Conservation (phyloP, 2,113 vertebrate genomes). For the Verasper variegatus region DNA sequence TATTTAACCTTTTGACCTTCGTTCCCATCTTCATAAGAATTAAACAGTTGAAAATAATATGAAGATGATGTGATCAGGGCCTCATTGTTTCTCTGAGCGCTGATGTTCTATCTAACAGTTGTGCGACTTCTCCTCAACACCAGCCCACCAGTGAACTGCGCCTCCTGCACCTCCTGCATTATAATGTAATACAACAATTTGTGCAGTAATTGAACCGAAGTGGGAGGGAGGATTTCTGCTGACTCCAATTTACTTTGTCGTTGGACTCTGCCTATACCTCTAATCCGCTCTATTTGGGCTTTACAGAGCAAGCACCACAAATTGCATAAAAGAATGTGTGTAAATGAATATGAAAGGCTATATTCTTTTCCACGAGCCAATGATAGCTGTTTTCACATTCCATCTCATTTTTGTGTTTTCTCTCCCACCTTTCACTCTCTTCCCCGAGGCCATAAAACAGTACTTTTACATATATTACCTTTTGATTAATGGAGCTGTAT, state of each 20-base stretch:
- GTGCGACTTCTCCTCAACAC: neutral
- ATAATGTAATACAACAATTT: constrained; percentile 40
- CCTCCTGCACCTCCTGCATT: constrained; percentile 20
- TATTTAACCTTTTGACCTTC: neutral
- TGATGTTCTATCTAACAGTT: constrained; percentile 2
- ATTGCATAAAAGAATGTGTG: constrained; percentile 77
- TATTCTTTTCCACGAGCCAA: constrained; percentile 62
- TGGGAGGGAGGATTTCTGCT: constrained; percentile 46
- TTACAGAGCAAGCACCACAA: constrained; percentile 68
- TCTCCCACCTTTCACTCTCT: constrained; percentile 78
- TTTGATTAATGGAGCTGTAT: constrained; percentile 88
- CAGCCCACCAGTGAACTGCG: neutral
- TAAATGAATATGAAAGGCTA: constrained; percentile 78
- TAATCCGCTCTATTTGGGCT: constrained; percentile 52
- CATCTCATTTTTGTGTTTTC: constrained; percentile 77
- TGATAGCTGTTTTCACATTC: constrained; percentile 78
- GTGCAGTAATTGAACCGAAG: constrained; percentile 42
- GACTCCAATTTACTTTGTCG: constrained; percentile 53
- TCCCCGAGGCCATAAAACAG: constrained; percentile 83
- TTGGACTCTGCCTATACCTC: constrained; percentile 55
- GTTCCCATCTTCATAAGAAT: too few relatives aligned
- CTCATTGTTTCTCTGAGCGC: neutral
- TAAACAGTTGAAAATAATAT: neutral
- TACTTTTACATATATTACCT: constrained; percentile 89
- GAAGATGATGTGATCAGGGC: neutral